These are phyloP conservation scores for Felis chaus DNA, from an alignment of 2,113 vertebrate species.

Conservation along the genomic window DNA sequence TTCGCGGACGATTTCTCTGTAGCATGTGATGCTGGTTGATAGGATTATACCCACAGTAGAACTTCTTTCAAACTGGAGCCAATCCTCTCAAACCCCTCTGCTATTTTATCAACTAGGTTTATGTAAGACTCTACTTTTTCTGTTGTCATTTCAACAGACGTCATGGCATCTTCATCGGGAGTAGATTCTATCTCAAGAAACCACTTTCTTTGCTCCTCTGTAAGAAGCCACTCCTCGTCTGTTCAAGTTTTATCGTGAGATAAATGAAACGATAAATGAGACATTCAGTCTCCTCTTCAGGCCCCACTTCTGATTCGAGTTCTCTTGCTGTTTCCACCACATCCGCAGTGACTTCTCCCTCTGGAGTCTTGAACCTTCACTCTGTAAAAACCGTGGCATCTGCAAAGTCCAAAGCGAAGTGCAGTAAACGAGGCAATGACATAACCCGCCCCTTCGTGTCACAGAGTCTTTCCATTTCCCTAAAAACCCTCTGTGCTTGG, in stretches of 20 bases:
- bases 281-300: neutral
- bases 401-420: neutral
- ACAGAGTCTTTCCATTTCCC: no score
- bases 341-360: neutral
- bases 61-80: neutral
- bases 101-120: neutral
- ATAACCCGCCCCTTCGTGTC: no score
- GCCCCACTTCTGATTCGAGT: neutral
- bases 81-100: neutral
- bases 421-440: neutral
- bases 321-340: neutral
- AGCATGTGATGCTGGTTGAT: accelerated
- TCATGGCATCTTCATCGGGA: neutral
- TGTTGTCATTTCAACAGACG: neutral
- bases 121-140: neutral
- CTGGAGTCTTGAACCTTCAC: neutral
- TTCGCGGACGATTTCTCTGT: neutral
- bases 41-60: neutral
- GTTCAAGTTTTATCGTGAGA: neutral
- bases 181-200: neutral
- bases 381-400: neutral
- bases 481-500: no score
- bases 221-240: neutral
- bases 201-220: neutral
- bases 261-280: no score